Percentiles rank a stretch among this genome's conserved stretches.
These are phyloP conservation scores for Hydractinia echinata DNA, from an alignment of 30 jellyfish, hydroid and myxozoan genomes.

Conservation along the genomic window DNA sequence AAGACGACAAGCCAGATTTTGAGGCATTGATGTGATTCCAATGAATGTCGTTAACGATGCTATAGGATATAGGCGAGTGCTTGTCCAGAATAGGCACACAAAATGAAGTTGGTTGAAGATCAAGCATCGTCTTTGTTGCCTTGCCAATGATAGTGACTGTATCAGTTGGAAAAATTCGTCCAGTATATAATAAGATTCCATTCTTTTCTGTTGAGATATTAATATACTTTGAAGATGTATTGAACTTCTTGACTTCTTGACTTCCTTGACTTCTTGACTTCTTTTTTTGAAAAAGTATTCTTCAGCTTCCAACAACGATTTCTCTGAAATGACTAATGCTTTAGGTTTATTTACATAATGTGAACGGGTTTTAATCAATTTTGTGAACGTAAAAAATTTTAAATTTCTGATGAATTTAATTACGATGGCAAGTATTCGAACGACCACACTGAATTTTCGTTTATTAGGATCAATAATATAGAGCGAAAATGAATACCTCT, in stretches of 20 bases:
- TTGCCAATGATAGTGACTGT: no score
- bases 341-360: not conserved
- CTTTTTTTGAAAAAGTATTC: slow-evolving; percentile 16
- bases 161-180: no score
- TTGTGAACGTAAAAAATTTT: not conserved
- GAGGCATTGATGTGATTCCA: not conserved
- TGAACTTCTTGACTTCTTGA: no score
- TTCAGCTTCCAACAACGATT: slow-evolving; percentile 4
- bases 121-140: no score
- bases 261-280: no score
- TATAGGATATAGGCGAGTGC: no score
- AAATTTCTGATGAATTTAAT: not conserved
- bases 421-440: not conserved
- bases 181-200: no score
- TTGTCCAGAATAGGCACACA: no score
- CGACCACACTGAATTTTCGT: slow-evolving; percentile 11
- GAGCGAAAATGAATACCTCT: not conserved
- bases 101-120: no score
- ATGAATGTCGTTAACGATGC: not conserved
- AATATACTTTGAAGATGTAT: not conserved
- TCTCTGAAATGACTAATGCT: not conserved
- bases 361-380: no score
- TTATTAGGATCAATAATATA: slow-evolving; percentile 24
- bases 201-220: not conserved
- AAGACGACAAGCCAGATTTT: no score